Evolutionary conservation across 2,888 invertebrate genomes (phyloP), one percentile per base, ranked within the genome.

Genomic region (Scrobipalpa costella): DNA sequence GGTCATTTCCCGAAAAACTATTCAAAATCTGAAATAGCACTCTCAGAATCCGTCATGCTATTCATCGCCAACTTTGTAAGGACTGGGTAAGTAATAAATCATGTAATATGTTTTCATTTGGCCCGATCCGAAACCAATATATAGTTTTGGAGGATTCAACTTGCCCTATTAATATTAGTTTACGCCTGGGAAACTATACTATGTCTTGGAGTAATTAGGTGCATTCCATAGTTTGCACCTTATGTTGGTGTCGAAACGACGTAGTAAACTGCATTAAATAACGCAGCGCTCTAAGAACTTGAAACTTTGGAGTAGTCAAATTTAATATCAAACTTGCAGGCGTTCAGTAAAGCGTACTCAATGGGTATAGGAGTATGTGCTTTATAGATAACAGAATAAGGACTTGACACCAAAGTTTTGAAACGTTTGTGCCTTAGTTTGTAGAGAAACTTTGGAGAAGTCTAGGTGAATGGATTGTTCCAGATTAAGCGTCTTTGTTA

Each of bases 1-100:
- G 95, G 93, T 67, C 96, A 96, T 85, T 97, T 98, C 78, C 95
- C 96, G 0, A 94, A 93, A 77, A 98, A 98, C 92, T 98, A 97
- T 87, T 96, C 97, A 7, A 95, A 95, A 85, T 94, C 95, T 6
- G 98, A 98, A 87, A 93, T 96, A 55, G 95, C 96, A 0, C 86
- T 98, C 63, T 96, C 97, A 0, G 98, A 98, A 84, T 95, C 96
- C 17, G 95, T 98, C 74, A 96, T 98, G 89, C 93, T 96, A 78
- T 97, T 94, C 82, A 94, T 97, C 80, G 95, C 96, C 65, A 98
- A 97, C 89, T 98, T 98, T 77, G 96, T 95, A 7, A 94, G 95
- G 77, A 95, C 95, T 52, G 98, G 98, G 98, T 98, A 88, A 95
- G 95, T 93, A 15, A 55, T 34, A n/a, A 9, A 17, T 52, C 11